phyloP scores from a whole-genome alignment of 2,113 vertebrate genomes.

The Heliornis fulica region DNA sequence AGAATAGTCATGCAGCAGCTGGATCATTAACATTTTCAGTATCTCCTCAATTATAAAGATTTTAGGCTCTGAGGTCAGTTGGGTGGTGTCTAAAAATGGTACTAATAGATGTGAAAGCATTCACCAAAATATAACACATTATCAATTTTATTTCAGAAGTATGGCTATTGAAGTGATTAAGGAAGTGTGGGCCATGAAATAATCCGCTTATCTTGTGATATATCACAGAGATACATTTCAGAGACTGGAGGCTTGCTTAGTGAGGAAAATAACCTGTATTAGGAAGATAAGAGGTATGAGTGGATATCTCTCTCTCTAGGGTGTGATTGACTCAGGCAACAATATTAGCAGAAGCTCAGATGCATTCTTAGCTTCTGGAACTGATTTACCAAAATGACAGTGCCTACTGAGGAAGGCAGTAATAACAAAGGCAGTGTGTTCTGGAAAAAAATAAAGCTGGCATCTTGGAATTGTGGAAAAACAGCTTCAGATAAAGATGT shows the following conservation, averaged over 20 bases:
- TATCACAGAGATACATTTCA: not conserved
- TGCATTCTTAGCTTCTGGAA: not conserved
- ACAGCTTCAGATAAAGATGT: conserved; percentile 64
- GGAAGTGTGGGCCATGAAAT: not conserved
- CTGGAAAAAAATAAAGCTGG: conserved; percentile 62
- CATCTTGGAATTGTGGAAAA: conserved; percentile 62
- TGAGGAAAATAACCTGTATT: not conserved
- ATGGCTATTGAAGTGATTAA: not conserved
- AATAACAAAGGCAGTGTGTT: conserved; percentile 30
- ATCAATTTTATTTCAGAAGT: not conserved
- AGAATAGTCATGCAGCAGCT: not conserved
- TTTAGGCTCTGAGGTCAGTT: not conserved
- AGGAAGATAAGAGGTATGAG: not conserved
- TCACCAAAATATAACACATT: not conserved
- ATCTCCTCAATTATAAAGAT: not conserved
- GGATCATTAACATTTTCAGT: not conserved
- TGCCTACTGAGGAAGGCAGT: not conserved
- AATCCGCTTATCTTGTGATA: not conserved
- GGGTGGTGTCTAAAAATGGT: not conserved
- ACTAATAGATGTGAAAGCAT: not conserved
- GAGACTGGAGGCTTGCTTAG: not conserved
- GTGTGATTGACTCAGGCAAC: conserved; percentile 25
- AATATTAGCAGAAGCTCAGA: conserved; percentile 17
- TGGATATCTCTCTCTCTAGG: not conserved
- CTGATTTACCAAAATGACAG: conserved; percentile 41